Evolutionary conservation across 2,113 vertebrate species (phyloP).

Genomic region (Oenanthe melanoleuca): DNA sequence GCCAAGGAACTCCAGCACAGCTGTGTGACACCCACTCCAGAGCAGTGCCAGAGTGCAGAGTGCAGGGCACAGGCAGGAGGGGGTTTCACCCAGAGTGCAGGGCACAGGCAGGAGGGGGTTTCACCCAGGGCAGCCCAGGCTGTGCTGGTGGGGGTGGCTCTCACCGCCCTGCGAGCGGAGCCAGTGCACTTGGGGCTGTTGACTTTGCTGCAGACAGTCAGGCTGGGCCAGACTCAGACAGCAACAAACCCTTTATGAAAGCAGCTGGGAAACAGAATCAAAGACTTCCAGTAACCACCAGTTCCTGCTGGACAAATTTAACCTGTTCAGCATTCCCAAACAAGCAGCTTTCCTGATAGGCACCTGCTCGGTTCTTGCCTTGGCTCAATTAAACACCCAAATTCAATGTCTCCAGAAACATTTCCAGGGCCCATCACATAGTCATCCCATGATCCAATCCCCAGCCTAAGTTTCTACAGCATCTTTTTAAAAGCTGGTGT

Average conservation of each 20-base stretch:
- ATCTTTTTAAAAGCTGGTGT: background rate
- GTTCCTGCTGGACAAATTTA: background rate
- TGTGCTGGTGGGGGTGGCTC: background rate
- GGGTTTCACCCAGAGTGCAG: background rate
- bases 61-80: background rate
- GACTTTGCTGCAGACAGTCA: slow-evolving; percentile 53
- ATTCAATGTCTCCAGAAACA: background rate
- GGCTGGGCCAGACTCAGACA: slow-evolving; percentile 40
- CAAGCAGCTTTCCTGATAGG: rapidly evolving
- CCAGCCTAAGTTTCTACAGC: background rate
- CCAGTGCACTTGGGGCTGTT: background rate
- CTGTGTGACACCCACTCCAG: background rate
- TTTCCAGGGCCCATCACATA: background rate
- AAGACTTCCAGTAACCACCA: background rate
- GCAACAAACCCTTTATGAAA: slow-evolving; percentile 52
- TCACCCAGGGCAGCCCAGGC: background rate
- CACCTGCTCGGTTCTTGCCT: background rate
- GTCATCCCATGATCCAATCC: background rate
- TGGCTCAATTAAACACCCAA: background rate
- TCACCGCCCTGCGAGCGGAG: rapidly evolving
- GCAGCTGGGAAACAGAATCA: slow-evolving; percentile 34
- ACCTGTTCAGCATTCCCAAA: background rate
- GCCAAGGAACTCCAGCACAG: background rate
- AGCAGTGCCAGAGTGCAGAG: background rate
- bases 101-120: background rate